Evolutionary conservation across 2,888 invertebrate genomes (phyloP), one percentile per base, ranked within the genome.

Genomic region (Aricia artaxerxes): DNA sequence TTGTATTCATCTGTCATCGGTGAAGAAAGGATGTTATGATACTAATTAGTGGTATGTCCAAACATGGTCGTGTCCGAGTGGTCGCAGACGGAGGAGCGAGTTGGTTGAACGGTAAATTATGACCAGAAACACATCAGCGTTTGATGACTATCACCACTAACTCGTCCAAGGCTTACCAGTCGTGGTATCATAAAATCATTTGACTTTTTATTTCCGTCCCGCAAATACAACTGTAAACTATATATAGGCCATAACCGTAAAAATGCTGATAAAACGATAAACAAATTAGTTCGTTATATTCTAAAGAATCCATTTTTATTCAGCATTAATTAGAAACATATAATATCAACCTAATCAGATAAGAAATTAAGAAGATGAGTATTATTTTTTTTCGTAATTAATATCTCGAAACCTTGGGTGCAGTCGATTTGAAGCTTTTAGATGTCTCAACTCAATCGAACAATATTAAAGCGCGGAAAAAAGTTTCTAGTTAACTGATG

Each of bases 221-320:
- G 44, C 44, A 73, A 73, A 73, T 73, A 73, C 73, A 73, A 73
- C 73, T 73, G 73, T 73, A 44, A 44, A 73, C n/a, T 44, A 73
- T 44, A 73, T 44, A 73, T 44, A 73, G 40, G 73, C 40, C 73
- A 73, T 73, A 73, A 73, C 73, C 40, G 73, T 73, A 73, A 40
- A 73, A 69, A 31, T 64, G 11, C 13, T 69, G 35, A 24, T 69
- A 69, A 69, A 38, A 24, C 31, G 31, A 61, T 24, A 7, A 61
- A 61, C 61, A n/a, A 61, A 61, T n/a, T 61, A 61, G n/a, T 61
- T 61, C 57, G 4, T 16, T 16, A 57, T 16, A 16, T 4, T 16
- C 16, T 4, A 16, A 53, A 13, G 4, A 53, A 53, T 13, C 13
- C 2, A 53, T 53, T 53, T 53, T 4, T 53, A 4, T 13, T 53